Percentiles rank a stretch among this genome's conserved stretches.
Evolutionary conservation across 1,140 invertebrate species (phyloP).

Genomic region (Stegodyphus mimosarum): DNA sequence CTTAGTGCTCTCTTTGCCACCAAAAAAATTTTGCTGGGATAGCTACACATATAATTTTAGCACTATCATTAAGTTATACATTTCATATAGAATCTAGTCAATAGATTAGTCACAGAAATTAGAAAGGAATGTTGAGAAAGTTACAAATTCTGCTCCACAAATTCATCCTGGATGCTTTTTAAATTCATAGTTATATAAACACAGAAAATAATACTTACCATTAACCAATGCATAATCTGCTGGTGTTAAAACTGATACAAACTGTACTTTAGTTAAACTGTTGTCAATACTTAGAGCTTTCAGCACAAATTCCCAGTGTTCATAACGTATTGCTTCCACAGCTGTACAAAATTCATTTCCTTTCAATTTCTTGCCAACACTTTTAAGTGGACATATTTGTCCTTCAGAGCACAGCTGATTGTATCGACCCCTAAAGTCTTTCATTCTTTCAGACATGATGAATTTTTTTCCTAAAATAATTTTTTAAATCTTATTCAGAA

Average conservation of each 20-base stretch:
- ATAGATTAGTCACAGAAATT: too few relatives aligned
- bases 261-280: slow-evolving; percentile 18
- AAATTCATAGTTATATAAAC: too few relatives aligned
- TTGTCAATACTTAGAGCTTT: slow-evolving; percentile 29
- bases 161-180: too few relatives aligned
- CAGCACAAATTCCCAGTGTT: slow-evolving; percentile 31
- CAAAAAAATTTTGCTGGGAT: too few relatives aligned
- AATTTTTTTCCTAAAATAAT: too few relatives aligned
- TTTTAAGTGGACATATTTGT: slow-evolving; percentile 21
- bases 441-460: neutral
- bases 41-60: too few relatives aligned
- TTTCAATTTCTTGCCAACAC: slow-evolving; percentile 18
- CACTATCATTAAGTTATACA: too few relatives aligned
- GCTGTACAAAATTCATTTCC: slow-evolving; percentile 7
- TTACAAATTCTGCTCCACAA: neutral
- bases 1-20: too few relatives aligned
- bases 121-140: neutral
- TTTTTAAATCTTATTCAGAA: too few relatives aligned
- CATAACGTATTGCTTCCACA: slow-evolving; percentile 24
- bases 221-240: too few relatives aligned
- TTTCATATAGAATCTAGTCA: too few relatives aligned
- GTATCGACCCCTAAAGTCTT: slow-evolving; percentile 35
- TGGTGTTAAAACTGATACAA: slow-evolving; percentile 5
- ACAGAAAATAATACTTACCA: neutral
- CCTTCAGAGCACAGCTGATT: slow-evolving; percentile 18